Evolutionary conservation across 1,140 invertebrate species (phyloP).

Genomic region (Diorhabda carinulata): DNA sequence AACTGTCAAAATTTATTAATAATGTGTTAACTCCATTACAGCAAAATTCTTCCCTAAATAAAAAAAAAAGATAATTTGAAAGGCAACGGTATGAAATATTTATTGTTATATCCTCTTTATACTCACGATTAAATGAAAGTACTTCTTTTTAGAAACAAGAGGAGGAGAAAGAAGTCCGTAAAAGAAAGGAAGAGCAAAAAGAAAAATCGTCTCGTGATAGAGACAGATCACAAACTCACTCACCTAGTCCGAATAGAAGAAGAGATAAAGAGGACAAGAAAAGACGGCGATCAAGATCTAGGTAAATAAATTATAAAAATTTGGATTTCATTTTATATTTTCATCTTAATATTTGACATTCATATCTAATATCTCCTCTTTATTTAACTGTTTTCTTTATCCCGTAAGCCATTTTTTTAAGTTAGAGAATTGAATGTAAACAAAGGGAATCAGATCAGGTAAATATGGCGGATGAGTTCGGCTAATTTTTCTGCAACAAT

Average conservation of each 20-base stretch:
- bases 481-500: no score
- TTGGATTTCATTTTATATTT: no score
- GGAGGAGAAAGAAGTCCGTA: constrained; percentile 52
- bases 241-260: constrained; percentile 40
- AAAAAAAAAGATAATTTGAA: not conserved
- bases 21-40: constrained; percentile 1
- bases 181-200: constrained; percentile 45
- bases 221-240: constrained; percentile 46
- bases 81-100: not conserved
- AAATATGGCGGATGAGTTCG: no score
- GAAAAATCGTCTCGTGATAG: constrained; percentile 48
- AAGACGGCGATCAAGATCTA: constrained; percentile 50
- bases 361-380: no score
- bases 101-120: not conserved
- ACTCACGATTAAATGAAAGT: not conserved
- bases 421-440: no score
- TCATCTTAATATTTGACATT: no score
- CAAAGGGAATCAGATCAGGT: no score
- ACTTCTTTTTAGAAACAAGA: constrained; percentile 63
- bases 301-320: constrained; percentile 17
- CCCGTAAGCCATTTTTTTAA: no score
- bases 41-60: not conserved
- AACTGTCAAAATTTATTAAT: not conserved
- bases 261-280: constrained; percentile 44
- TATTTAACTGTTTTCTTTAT: no score